These are phyloP conservation scores for Psophia crepitans DNA, from an alignment of 2,113 vertebrate species.

Conservation along the genomic window DNA sequence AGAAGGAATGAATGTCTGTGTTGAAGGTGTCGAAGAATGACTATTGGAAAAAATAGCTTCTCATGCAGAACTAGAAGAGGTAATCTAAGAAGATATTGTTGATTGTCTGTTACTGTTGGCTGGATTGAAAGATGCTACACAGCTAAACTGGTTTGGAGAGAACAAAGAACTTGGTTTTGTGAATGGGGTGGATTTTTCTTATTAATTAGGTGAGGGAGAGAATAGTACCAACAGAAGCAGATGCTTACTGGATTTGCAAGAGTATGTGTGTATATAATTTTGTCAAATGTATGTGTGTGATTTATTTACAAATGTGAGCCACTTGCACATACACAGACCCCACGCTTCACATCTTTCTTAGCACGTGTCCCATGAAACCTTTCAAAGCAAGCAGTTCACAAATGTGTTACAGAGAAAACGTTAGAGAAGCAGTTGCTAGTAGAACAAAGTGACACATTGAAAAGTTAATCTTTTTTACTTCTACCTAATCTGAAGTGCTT, in stretches of 20 bases:
- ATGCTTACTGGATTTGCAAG: background rate
- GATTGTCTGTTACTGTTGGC: background rate
- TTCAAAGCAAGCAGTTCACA: background rate
- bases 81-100: slow-evolving; percentile 38
- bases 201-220: background rate
- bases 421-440: background rate
- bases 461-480: background rate
- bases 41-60: background rate
- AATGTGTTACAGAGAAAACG: background rate
- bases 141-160: background rate
- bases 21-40: background rate
- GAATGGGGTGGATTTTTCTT: background rate
- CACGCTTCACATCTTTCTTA: background rate
- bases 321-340: background rate
- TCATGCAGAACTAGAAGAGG: background rate
- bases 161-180: slow-evolving; percentile 15
- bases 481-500: background rate
- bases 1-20: background rate
- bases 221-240: background rate
- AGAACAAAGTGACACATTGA: background rate
- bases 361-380: background rate
- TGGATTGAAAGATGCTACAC: background rate
- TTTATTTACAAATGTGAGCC: background rate
- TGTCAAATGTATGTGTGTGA: background rate
- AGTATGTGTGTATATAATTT: background rate